Conservation (phyloP, 2,888 invertebrate genomes). For the Atethmia centrago region DNA sequence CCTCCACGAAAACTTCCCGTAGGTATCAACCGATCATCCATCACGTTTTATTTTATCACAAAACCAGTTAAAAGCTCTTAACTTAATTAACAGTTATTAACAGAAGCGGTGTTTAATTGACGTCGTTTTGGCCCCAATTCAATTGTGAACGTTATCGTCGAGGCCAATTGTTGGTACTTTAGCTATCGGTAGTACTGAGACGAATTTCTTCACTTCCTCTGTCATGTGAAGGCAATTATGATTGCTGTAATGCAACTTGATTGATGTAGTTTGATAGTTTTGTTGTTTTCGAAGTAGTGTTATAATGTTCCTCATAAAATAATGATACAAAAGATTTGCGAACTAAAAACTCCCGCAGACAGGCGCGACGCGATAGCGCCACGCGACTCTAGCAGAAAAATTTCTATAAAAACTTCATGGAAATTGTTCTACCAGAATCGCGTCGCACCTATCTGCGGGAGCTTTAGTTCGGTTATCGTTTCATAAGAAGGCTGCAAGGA, state of each 20-base stretch:
- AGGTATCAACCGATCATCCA: conserved; percentile 52
- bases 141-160: conserved; percentile 80
- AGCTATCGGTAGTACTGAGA: conserved; percentile 63
- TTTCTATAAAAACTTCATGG: too few relatives aligned
- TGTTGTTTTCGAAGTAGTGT: conserved; percentile 31
- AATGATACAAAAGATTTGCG: background rate
- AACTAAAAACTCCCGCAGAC: too few relatives aligned
- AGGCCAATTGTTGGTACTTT: conserved; percentile 76
- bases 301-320: too few relatives aligned
- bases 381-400: too few relatives aligned
- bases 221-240: conserved; percentile 52
- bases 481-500: background rate
- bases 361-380: too few relatives aligned
- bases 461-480: background rate
- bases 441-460: too few relatives aligned
- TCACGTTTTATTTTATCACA: conserved; percentile 64
- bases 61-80: conserved; percentile 80
- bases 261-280: conserved; percentile 48
- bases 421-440: too few relatives aligned
- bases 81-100: conserved; percentile 84
- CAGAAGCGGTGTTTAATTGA: conserved; percentile 86
- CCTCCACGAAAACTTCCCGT: conserved; percentile 19
- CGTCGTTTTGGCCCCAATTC: conserved; percentile 81
- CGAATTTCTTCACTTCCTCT: conserved; percentile 62
- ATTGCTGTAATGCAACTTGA: conserved; percentile 46